Percentiles rank a stretch among this genome's conserved stretches.
Evolutionary conservation across 2,113 vertebrate genomes (phyloP).

Genomic region (Zootoca vivipara): DNA sequence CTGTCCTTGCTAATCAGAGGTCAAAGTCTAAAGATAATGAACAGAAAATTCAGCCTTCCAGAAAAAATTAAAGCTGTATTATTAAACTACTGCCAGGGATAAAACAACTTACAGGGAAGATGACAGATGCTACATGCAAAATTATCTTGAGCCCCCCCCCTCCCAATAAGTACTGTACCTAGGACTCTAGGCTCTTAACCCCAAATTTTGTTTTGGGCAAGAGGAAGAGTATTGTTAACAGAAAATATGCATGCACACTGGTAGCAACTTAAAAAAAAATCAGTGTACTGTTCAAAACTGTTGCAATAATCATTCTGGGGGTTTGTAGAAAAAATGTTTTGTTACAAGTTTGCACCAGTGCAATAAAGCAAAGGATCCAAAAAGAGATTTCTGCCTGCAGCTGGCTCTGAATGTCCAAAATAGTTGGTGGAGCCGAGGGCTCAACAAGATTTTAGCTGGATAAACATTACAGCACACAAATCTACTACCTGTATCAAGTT

Average conservation of each 20-base stretch:
- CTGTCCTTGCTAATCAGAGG: neutral
- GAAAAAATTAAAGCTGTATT: neutral
- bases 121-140: neutral
- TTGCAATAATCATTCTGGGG: neutral
- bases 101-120: neutral
- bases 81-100: neutral
- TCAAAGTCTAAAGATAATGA: slow-evolving; percentile 32
- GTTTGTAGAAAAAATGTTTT: slow-evolving; percentile 13
- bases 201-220: neutral
- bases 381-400: neutral
- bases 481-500: neutral
- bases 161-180: neutral
- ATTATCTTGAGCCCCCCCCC: neutral
- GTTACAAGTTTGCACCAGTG: neutral
- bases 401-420: neutral
- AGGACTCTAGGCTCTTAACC: neutral
- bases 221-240: neutral
- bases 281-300: neutral
- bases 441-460: neutral
- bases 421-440: neutral
- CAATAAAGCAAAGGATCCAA: neutral
- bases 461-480: neutral
- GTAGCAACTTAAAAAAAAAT: neutral
- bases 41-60: neutral
- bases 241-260: neutral